Base-by-base conservation (phyloP, 2,113 vertebrate species). In the Psilopsiagon aurifrons region DNA sequence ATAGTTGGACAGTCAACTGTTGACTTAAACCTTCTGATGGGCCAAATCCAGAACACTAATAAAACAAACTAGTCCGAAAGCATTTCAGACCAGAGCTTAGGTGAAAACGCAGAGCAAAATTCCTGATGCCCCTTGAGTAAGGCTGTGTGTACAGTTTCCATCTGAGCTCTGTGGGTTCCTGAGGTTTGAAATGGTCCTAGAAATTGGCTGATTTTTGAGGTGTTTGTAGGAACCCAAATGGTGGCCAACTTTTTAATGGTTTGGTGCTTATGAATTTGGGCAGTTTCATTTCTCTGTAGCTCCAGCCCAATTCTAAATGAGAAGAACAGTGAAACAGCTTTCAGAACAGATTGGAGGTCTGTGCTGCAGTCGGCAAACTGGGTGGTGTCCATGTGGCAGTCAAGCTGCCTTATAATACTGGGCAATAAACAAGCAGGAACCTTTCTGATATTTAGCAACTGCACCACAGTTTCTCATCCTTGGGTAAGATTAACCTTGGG, bases 301-400 rank as follows among this genome's bases (percentile, higher is more conserved):
- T 94, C 77, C 88, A 94, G 67, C 81, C 74, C 81, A 91, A 12
- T 94, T 97, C 54, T 62, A 85, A 87, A 92, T 80, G 94, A 89
- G 92, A 79, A 89, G 88, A 93, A 57, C 81, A 94, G 52, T 20
- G 88, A 86, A 95, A 93, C 95, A 97, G 94, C 96, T 96, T 96
- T 96, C 86, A 46, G 95, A 96, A 95, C 96, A 96, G 94, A 96
- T 95, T 97, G 95, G 67, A 95, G 74, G 23, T 92, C 94, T 95
- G 95, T 80, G 88, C 92, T 91, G 81, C 76, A 95, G 86, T 91
- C 41, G 27, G 83, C 92, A 91, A 83, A 89, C 94, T 91, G 86
- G 89, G 96, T 96, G 91, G 92, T 91, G 83, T 94, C 91, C 95
- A 95, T 96, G 95, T 96, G 96, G 77, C 91, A 96, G 83, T 77